These are phyloP conservation scores for Mylabris phalerata DNA, from an alignment of 1,140 invertebrate species.

Conservation along the genomic window DNA sequence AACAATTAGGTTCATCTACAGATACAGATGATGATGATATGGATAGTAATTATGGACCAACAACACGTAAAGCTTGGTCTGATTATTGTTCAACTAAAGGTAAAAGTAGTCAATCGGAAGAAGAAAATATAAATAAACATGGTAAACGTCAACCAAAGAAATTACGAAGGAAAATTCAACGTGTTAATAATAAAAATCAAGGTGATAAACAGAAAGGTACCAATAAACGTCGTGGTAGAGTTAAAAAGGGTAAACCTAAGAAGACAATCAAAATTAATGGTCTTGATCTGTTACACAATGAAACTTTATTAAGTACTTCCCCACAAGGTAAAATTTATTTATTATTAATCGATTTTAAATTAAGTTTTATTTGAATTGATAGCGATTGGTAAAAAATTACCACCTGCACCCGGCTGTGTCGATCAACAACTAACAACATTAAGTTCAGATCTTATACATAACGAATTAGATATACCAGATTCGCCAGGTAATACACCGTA, in stretches of 20 bases:
- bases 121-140: constrained; percentile 41
- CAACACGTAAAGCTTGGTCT: constrained; percentile 67
- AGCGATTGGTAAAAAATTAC: constrained; percentile 59
- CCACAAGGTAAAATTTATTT: constrained; percentile 46
- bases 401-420: constrained; percentile 80
- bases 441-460: constrained; percentile 60
- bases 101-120: constrained; percentile 51
- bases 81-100: constrained; percentile 59
- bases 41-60: constrained; percentile 50
- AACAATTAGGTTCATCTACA: constrained; percentile 39
- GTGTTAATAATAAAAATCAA: constrained; percentile 39
- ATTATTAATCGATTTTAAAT: neutral
- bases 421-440: constrained; percentile 80
- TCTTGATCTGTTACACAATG: constrained; percentile 81
- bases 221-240: constrained; percentile 43
- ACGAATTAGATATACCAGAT: constrained; percentile 72
- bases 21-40: constrained; percentile 42
- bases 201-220: constrained; percentile 29
- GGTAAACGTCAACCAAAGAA: constrained; percentile 43
- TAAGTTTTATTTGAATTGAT: constrained; percentile 1
- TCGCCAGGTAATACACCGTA: constrained; percentile 74
- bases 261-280: constrained; percentile 69
- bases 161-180: constrained; percentile 35
- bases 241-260: constrained; percentile 54
- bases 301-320: constrained; percentile 81